A percentile compares a stretch with the other conserved stretches of the same genome.
These are phyloP conservation scores for Pangasianodon hypophthalmus DNA, from an alignment of 2,113 vertebrate genomes.

Conservation along the genomic window DNA sequence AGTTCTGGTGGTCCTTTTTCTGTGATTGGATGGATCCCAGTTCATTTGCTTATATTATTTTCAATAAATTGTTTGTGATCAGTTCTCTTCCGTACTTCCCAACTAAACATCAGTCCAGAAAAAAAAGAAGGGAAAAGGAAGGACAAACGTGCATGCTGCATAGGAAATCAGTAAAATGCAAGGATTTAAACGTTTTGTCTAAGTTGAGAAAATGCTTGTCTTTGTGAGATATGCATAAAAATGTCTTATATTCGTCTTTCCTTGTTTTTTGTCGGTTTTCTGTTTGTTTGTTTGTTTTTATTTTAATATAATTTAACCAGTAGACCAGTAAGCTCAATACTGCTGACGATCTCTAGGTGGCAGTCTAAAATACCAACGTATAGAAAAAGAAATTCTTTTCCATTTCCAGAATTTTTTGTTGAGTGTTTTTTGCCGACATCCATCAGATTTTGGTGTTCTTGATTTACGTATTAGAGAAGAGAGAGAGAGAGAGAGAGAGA, in stretches of 20 bases:
- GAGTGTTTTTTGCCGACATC: constrained; percentile 50
- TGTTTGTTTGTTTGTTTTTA: no score
- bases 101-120: background rate
- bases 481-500: background rate
- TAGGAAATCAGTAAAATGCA: background rate
- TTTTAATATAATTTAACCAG: constrained; percentile 54
- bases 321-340: constrained; percentile 46
- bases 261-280: background rate
- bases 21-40: background rate
- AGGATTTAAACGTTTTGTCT: background rate
- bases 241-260: background rate
- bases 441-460: constrained; percentile 16
- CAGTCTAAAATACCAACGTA: constrained; percentile 65
- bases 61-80: background rate
- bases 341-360: constrained; percentile 69
- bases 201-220: background rate
- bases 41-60: background rate
- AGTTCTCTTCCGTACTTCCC: background rate
- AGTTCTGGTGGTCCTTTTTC: background rate
- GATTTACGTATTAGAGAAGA: background rate
- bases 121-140: background rate
- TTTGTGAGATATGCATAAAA: background rate
- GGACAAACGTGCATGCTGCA: background rate
- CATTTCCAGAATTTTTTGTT: constrained; percentile 51
- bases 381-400: constrained; percentile 53